A percentile compares a stretch with the other conserved stretches of the same genome.
These are phyloP conservation scores for Drosophila kurseongensis DNA, from an alignment of 1,140 invertebrate species.

Conservation along the genomic window DNA sequence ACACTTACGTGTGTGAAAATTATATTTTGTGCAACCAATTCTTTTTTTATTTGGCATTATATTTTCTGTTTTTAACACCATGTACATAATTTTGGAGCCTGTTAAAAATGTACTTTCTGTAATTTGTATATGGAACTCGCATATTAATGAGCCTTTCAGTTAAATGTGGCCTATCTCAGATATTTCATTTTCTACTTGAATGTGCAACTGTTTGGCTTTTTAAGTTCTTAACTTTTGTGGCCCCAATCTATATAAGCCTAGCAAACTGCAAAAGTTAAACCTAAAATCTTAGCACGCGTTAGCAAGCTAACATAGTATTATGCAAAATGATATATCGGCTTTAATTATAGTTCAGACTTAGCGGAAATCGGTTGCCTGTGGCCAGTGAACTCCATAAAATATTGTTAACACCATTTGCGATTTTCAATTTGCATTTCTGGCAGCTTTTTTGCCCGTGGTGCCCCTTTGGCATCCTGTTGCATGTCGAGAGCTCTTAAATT, in stretches of 20 bases:
- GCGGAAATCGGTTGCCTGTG: conserved; percentile 9
- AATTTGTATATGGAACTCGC: too few species aligned
- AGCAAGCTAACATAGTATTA: conserved; percentile 1
- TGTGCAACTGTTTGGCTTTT: background rate
- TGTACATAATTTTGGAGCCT: conserved; percentile 58
- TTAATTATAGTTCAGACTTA: conserved; percentile 15
- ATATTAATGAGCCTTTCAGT: too few species aligned
- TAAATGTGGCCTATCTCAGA: background rate
- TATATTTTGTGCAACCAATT: conserved; percentile 29
- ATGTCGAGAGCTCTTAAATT: conserved; percentile 60
- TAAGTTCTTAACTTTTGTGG: background rate
- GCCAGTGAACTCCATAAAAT: conserved; percentile 52
- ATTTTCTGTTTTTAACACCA: conserved; percentile 55
- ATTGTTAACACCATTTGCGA: conserved; percentile 31
- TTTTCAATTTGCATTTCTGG: conserved; percentile 49
- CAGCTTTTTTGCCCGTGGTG: conserved; percentile 14
- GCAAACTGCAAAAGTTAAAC: conserved; percentile 5
- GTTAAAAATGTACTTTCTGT: background rate
- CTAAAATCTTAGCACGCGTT: background rate
- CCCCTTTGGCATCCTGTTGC: conserved; percentile 52
- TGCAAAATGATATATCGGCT: conserved; percentile 17
- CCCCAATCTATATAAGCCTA: background rate
- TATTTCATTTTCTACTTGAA: background rate
- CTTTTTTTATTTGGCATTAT: conserved; percentile 16
- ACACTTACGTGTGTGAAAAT: conserved; percentile 51